Percentiles rank a stretch among this genome's conserved stretches.
phyloP scores from a whole-genome alignment of 2,113 vertebrate genomes.

The Leptosomus discolor region DNA sequence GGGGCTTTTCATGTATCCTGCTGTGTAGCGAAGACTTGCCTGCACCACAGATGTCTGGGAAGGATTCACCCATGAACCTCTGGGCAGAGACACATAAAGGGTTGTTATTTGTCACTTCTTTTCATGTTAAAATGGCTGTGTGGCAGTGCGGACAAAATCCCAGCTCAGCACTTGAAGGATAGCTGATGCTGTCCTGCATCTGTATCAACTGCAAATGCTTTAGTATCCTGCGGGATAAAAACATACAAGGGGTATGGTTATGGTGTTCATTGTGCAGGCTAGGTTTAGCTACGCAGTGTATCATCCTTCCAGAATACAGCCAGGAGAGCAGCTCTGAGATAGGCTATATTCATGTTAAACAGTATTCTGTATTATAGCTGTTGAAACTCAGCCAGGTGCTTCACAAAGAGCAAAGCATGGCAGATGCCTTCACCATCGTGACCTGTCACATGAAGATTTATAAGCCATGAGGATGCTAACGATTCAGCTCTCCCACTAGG shows the following conservation, averaged over 20 bases:
- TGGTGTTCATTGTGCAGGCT: background rate
- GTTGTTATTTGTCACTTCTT: background rate
- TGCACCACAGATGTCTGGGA: background rate
- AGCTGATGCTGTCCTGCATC: background rate
- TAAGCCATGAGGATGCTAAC: background rate
- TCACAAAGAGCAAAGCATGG: background rate
- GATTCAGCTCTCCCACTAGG: background rate
- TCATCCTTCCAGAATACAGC: background rate
- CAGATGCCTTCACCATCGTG: background rate
- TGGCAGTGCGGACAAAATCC: background rate
- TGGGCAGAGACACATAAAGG: background rate
- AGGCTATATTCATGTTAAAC: background rate
- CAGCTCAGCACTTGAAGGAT: background rate
- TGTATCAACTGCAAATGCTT: background rate
- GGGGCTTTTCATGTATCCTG: background rate
- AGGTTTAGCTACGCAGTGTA: background rate
- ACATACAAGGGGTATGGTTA: background rate
- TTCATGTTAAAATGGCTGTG: background rate
- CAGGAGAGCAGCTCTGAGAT: background rate
- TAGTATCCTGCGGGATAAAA: background rate
- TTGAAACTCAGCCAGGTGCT: background rate
- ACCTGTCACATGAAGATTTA: slow-evolving; percentile 19
- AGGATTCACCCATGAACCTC: background rate
- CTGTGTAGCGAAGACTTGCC: background rate
- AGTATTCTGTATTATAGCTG: background rate